Conservation (phyloP, 2,888 invertebrate genomes). For the Himalopsyche tibetana region DNA sequence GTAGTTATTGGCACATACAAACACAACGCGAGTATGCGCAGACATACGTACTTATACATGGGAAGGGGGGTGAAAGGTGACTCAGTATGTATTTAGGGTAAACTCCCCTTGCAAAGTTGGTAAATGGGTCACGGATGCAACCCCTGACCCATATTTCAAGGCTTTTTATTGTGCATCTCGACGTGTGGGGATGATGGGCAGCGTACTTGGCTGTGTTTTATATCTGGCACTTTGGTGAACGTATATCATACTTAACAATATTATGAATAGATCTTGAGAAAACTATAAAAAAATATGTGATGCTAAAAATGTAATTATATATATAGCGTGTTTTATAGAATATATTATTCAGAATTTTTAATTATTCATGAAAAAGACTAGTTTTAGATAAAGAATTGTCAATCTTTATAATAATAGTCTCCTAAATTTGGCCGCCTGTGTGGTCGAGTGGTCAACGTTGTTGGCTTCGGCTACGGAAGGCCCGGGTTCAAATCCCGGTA, state of each 20-base stretch:
- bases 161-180: slow-evolving; percentile 56
- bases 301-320: too few species aligned
- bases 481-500: too few species aligned
- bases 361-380: too few species aligned
- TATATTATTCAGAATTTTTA: too few species aligned
- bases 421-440: too few species aligned
- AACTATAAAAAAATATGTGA: too few species aligned
- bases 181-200: slow-evolving; percentile 20
- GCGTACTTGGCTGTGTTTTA: background rate
- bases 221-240: background rate
- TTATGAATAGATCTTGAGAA: too few species aligned
- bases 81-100: slow-evolving; percentile 57
- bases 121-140: slow-evolving; percentile 63
- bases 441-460: too few species aligned
- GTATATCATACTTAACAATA: background rate
- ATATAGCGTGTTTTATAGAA: too few species aligned
- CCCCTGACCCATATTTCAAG: slow-evolving; percentile 60
- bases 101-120: slow-evolving; percentile 58
- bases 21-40: slow-evolving; percentile 16
- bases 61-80: slow-evolving; percentile 21
- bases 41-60: slow-evolving; percentile 11
- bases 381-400: too few species aligned
- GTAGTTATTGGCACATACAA: slow-evolving; percentile 37
- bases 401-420: too few species aligned
- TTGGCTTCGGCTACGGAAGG: too few species aligned